Evolutionary conservation across 92 coral and sea anemone genomes (phyloP), one percentile per base, ranked within the genome.

Genomic region (Nematostella vectensis): DNA sequence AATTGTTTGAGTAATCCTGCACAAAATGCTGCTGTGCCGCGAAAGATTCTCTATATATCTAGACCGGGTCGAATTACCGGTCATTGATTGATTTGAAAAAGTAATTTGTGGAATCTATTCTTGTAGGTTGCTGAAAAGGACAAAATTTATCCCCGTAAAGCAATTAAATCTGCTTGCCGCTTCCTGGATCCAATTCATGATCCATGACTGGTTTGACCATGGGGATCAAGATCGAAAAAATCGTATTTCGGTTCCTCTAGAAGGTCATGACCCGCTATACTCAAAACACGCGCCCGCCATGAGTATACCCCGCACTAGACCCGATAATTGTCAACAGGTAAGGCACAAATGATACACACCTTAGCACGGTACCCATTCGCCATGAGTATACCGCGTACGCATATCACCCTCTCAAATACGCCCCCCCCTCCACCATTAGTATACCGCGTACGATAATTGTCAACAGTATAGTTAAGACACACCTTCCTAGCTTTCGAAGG

Each of bases 151-250:
- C 50, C 88, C 89, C 6, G 96, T 61, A 21, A 82, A 73, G 69
- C 85, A 77, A 50, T 44, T 87, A 3, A 87, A 87, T 65, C 66
- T 87, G 57, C 42, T 82, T 11, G 83, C 96, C 1, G 96, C 86
- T 2, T 83, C 71, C n/a, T 87, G 76, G 76, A 64, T 77, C 23
- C 96, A 87, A 66, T 82, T 87, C 24, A 77, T 68, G 76, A 16
- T 74, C 4, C 96, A 87, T 47, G 96, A 87, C 57, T 87, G 96
- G 96, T 73, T 87, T 47, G 96, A 82, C 27, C 89, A 87, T 26
- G 89, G 94, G 0, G 37, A 53, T 23, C 67, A 49, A 9, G 79
- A 75, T 47, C 52, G 63, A 12, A n/a, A 29, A 18, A 27, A 40
- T 3, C 62, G 58, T n/a, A 80, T 85, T 17, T 58, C 25, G 6